phyloP scores from a whole-genome alignment of 2,888 invertebrate genomes.

The Tortrix viridana region DNA sequence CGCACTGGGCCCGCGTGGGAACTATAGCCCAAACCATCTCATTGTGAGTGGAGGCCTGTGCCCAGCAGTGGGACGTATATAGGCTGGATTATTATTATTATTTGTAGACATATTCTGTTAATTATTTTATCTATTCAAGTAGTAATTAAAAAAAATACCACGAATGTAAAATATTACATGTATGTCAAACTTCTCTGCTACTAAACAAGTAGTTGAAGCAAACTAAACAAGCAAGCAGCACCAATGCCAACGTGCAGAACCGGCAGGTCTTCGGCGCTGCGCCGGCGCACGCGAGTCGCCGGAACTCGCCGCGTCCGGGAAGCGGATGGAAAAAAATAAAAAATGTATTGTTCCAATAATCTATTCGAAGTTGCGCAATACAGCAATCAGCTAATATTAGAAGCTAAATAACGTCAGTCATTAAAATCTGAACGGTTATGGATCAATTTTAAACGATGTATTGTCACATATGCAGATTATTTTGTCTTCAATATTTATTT shows the following conservation, averaged over 20 bases:
- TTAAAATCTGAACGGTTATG: not conserved
- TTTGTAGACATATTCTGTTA: slow-evolving; percentile 2
- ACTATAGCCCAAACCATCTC: too few species aligned
- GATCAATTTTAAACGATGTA: not conserved
- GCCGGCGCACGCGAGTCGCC: slow-evolving; percentile 67
- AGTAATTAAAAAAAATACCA: not conserved
- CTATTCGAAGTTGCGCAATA: slow-evolving; percentile 65
- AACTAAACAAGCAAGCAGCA: too few species aligned
- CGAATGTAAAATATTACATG: too few species aligned
- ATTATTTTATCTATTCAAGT: not conserved
- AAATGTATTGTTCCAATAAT: slow-evolving; percentile 57
- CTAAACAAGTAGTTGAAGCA: too few species aligned
- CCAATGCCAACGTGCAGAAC: not conserved
- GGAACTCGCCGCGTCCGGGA: slow-evolving; percentile 77
- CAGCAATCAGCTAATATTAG: slow-evolving; percentile 18
- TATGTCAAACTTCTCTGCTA: too few species aligned
- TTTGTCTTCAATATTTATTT: not conserved
- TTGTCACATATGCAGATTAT: not conserved
- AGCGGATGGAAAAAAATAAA: slow-evolving; percentile 67
- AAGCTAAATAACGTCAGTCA: slow-evolving; percentile 8
- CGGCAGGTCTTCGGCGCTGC: slow-evolving; percentile 46
- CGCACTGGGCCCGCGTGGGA: too few species aligned
- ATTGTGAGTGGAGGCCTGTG: too few species aligned
- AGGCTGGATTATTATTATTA: too few species aligned
- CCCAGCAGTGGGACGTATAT: too few species aligned